Evolutionary conservation across 2,888 invertebrate genomes (phyloP), one percentile per base, ranked within the genome.

Genomic region (Patella caerulea): DNA sequence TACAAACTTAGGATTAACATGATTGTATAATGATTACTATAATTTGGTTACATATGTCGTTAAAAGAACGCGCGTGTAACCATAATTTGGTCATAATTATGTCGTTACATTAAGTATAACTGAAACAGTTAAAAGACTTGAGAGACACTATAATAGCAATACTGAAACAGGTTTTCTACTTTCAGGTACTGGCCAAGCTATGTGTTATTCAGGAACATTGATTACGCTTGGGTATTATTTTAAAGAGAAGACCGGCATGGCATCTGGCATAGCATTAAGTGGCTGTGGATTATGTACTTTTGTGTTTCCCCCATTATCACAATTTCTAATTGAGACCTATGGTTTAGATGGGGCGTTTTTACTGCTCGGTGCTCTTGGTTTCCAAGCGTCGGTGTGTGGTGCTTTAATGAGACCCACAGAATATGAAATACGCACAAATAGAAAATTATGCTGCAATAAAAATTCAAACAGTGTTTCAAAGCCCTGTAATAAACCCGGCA

Each of bases 301-400:
- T 4, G 65, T 24, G 3, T 65, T 65, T 7, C 65, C 65, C 14
- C 65, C 65, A 12, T 12, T 65, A 65, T 24, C 19, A 19, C 65
- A 65, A 24, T 19, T 65, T 24, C 24, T 65, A 11, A 24, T 65
- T 4, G 65, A 17, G 9, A 65, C 19, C 19, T 65, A 65, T 65
- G 65, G 65, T 12, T 65, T 65, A 65, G 24, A 65, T 24, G 65
- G 65, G 19, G 24, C 65, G 3, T 65, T 65, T 65, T 24, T 65
- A 24, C 65, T 65, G 19, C 65, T 65, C 24, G 65, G 65, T 24
- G 65, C 65, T 65, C 24, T 65, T 24, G 65, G 65, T 24, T 24
- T 65, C 65, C 65, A 65, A 65, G 19, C 65, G 24, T 24, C 65
- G 19, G 65, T 65, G 19, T 65, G 65, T 65, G 65, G 65, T 65